phyloP scores from a whole-genome alignment of 2,888 invertebrate genomes.

The Agrochola litura region DNA sequence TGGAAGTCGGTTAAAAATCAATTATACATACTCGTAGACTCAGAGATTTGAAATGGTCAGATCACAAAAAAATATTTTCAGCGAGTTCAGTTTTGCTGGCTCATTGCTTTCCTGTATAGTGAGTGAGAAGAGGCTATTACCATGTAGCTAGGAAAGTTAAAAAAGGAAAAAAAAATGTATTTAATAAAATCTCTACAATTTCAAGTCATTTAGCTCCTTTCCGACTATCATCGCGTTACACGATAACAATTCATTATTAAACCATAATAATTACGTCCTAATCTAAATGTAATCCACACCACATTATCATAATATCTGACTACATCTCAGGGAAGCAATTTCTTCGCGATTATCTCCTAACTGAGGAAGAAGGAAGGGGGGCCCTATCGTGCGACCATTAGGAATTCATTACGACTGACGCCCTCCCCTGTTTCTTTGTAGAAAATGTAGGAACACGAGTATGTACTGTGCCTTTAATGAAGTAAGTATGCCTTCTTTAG shows the following conservation, averaged over 20 bases:
- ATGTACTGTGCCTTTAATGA: conserved; percentile 40
- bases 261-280: conserved; percentile 25
- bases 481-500: conserved; percentile 40
- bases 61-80: too few relatives aligned
- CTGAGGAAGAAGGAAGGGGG: conserved; percentile 24
- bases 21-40: too few relatives aligned
- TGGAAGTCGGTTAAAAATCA: too few relatives aligned
- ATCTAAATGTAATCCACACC: conserved; percentile 25
- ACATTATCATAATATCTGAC: conserved; percentile 46
- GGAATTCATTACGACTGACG: conserved; percentile 52
- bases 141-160: too few relatives aligned
- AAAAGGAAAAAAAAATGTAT: too few relatives aligned
- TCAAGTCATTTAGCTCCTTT: not conserved
- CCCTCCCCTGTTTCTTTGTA: conserved; percentile 23
- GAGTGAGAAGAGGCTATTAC: too few relatives aligned
- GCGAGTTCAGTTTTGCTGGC: too few relatives aligned
- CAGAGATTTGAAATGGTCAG: too few relatives aligned
- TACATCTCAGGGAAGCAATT: conserved; percentile 45
- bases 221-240: not conserved
- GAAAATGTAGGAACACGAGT: conserved; percentile 23
- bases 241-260: conserved; percentile 9
- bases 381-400: conserved; percentile 44
- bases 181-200: too few relatives aligned
- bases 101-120: too few relatives aligned
- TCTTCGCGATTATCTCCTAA: conserved; percentile 50